A percentile compares a stretch with the other conserved stretches of the same genome.
Conservation (phyloP, 2,113 vertebrate genomes). For the Oreochromis aureus region DNA sequence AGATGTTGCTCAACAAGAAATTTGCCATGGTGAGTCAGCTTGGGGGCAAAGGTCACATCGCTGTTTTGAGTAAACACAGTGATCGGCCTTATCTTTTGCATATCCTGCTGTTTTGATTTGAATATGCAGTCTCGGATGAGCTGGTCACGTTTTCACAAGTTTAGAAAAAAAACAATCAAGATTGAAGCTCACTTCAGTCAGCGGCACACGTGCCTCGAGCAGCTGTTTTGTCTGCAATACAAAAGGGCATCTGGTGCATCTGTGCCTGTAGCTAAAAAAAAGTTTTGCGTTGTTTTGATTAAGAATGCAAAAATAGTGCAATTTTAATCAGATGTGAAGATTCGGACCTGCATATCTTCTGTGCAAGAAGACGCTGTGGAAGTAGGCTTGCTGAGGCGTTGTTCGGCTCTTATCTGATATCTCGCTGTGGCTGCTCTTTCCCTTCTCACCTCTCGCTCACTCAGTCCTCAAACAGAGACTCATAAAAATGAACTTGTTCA, state of each 20-base stretch:
- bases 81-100: not conserved
- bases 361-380: not conserved
- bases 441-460: not conserved
- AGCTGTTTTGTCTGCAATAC: not conserved
- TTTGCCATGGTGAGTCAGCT: conserved; percentile 87
- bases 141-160: not conserved
- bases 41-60: not conserved
- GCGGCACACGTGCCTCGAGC: not conserved
- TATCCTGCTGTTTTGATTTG: not conserved
- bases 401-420: not conserved
- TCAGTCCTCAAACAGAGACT: not conserved
- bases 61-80: not conserved
- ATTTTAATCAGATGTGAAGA: not conserved
- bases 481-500: not conserved
- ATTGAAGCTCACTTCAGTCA: not conserved
- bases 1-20: conserved; percentile 97
- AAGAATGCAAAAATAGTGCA: not conserved
- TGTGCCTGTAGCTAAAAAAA: not conserved
- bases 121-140: not conserved
- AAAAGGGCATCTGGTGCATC: not conserved
- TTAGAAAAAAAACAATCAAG: not conserved
- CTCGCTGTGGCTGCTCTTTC: not conserved
- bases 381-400: not conserved
- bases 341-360: not conserved
- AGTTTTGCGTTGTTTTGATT: not conserved